Conservation (phyloP, 2,888 invertebrate species). For the Acrobasis consociella region DNA sequence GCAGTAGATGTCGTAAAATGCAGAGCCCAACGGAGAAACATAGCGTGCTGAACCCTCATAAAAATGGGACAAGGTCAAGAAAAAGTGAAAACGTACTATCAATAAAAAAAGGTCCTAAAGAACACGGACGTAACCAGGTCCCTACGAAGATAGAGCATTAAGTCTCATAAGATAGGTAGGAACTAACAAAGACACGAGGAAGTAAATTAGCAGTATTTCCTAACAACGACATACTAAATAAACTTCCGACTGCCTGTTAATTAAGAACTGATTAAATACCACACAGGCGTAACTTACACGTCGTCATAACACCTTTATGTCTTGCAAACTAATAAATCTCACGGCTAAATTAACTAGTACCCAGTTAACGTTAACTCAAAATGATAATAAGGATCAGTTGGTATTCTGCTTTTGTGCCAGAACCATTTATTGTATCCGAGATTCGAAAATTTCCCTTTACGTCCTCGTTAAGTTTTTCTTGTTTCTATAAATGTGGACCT, state of each 20-base stretch:
- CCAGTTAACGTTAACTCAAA: slow-evolving; percentile 35
- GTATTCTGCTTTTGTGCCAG: background rate
- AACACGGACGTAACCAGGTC: too few species aligned
- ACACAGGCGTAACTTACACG: slow-evolving; percentile 3
- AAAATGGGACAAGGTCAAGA: too few species aligned
- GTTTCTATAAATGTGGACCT: too few species aligned
- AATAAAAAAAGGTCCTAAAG: too few species aligned
- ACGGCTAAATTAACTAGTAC: slow-evolving; percentile 48
- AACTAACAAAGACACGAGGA: background rate
- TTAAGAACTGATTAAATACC: background rate
- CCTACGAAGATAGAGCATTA: background rate
- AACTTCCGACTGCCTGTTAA: background rate
- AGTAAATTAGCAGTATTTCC: background rate
- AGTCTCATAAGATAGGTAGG: background rate
- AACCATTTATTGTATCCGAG: background rate
- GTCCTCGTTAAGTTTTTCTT: too few species aligned
- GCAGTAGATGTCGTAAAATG: too few species aligned
- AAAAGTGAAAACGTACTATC: too few species aligned
- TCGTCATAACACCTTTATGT: slow-evolving; percentile 10
- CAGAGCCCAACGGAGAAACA: too few species aligned
- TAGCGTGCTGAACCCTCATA: too few species aligned
- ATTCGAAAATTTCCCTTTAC: too few species aligned
- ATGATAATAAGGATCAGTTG: slow-evolving; percentile 5
- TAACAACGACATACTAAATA: background rate
- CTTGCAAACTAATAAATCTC: slow-evolving; percentile 31